A percentile compares a stretch with the other conserved stretches of the same genome.
phyloP scores from a whole-genome alignment of 2,113 vertebrate species.

The Scomber scombrus region DNA sequence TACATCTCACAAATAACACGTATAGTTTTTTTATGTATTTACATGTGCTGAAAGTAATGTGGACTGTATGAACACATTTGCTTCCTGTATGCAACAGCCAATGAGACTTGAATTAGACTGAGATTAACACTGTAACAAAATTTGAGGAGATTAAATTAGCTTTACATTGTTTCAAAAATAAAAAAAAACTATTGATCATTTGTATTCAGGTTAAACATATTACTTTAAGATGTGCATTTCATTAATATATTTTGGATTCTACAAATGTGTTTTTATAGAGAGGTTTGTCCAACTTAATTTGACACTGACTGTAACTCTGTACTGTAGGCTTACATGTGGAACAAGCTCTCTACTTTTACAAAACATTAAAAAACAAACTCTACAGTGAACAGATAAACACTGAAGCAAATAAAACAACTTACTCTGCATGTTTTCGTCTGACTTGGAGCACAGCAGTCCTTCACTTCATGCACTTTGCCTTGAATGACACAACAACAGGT shows the following conservation, averaged over 20 bases:
- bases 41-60: background rate
- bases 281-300: background rate
- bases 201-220: too few species aligned
- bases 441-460: background rate
- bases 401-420: slow-evolving; percentile 31
- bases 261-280: background rate
- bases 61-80: too few species aligned
- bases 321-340: background rate
- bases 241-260: too few species aligned
- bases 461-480: slow-evolving; percentile 8
- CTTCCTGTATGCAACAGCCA: too few species aligned
- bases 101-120: too few species aligned
- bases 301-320: background rate
- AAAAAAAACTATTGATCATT: background rate
- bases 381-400: background rate
- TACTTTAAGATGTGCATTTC: too few species aligned
- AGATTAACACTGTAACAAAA: background rate
- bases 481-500: slow-evolving; percentile 43
- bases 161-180: background rate
- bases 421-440: slow-evolving; percentile 70
- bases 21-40: too few species aligned
- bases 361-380: too few species aligned
- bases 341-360: too few species aligned
- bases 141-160: background rate
- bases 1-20: too few species aligned